Evolutionary conservation across 2,888 invertebrate species (phyloP), one percentile per base, ranked within the genome.

Genomic region (Lochmaea crataegi): DNA sequence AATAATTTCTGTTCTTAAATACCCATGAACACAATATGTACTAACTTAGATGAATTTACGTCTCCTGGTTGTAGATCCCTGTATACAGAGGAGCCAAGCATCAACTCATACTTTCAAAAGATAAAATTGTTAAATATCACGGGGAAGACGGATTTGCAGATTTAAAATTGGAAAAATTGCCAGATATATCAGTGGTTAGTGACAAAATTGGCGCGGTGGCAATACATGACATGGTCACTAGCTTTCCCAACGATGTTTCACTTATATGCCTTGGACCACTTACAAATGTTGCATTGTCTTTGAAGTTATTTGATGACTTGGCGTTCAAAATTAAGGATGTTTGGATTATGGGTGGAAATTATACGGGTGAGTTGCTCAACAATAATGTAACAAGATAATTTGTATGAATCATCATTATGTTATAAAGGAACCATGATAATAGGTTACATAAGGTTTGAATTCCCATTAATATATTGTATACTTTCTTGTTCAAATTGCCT

Each of bases 331-430:
- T 95, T 0, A 91, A 91, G 75, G 91, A 92, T 58, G 86, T 95
- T 48, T 93, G 90, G 82, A 89, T 95, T 4, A 95, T 94, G 89
- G 96, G 95, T 10, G 95, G 96, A 73, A 93, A 94, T 85, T 89
- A 90, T 77, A 88, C 89, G 79, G 92, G 94, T 94, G 88, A 58
- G 10, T 60, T 57, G n/a, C 2, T 7, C 16, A 41, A 64, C 3
- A 12, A 12, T 60, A 14, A 14, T 16, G n/a, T 26, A 3, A 61
- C 16, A 10, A 26, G 5, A 32, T 32, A 32, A 32, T 32, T 5
- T 32, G 4, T 32, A 3, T 32, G 4, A 5, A 32, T 32, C 4
- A 32, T 3, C 4, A 4, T 32, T 5, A 32, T 32, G 2, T 22
- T 22, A 22, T 22, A 22, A 22, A 2, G 22, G 22, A 22, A 22